Percentiles rank a stretch among this genome's conserved stretches.
Evolutionary conservation across 2,888 invertebrate genomes (phyloP).

Genomic region (Didymodactylos carnosus): DNA sequence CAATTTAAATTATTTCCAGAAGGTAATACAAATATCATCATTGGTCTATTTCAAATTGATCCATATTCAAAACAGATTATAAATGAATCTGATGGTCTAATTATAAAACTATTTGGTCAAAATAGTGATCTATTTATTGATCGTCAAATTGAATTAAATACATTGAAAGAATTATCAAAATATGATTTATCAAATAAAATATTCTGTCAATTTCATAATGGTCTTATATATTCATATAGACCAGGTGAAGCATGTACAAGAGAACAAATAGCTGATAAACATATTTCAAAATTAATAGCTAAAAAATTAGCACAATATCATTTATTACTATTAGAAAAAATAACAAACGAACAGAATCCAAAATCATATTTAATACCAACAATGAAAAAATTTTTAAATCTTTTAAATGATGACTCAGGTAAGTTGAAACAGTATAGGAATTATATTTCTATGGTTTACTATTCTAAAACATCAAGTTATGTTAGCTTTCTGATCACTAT

Average conservation of each 20-base stretch:
- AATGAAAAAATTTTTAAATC: background rate
- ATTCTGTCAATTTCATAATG: conserved; percentile 16
- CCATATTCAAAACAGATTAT: background rate
- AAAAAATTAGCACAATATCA: background rate
- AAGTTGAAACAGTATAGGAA: background rate
- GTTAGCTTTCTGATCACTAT: no score
- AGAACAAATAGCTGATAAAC: conserved; percentile 1
- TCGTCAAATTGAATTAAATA: conserved; percentile 17
- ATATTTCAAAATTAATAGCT: background rate
- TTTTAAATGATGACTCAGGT: background rate
- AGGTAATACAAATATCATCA: background rate
- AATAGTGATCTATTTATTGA: conserved; percentile 26
- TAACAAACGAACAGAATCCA: no score
- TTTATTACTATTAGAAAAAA: background rate
- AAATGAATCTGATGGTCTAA: background rate
- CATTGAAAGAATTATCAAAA: conserved; percentile 4
- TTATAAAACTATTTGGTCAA: conserved; percentile 26
- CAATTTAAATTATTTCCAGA: background rate
- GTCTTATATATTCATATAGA: conserved; percentile 16
- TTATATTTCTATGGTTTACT: no score
- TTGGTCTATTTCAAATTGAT: background rate
- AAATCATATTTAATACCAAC: background rate
- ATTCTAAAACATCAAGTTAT: no score
- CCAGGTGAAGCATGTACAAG: conserved; percentile 11
- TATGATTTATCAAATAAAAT: background rate